Evolutionary conservation across 2,113 vertebrate genomes (phyloP).

Genomic region (Chlorodrepanis virens): DNA sequence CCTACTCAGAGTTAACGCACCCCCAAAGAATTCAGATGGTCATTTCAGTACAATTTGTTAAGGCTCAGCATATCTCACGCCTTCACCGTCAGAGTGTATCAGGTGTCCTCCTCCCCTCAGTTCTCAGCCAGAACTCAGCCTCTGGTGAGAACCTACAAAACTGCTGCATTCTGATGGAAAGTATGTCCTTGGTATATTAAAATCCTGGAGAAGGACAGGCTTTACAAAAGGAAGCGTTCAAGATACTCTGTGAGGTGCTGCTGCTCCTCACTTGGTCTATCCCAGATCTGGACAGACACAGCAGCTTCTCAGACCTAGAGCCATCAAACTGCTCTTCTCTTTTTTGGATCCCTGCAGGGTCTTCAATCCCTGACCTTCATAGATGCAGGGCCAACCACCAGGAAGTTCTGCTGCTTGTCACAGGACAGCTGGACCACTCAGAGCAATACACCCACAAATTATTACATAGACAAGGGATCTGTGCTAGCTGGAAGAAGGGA

Average conservation of each 20-base stretch:
- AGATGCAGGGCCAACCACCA: not conserved
- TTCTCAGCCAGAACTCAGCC: not conserved
- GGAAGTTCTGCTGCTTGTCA: not conserved
- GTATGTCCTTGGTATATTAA: rapidly evolving
- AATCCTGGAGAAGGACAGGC: not conserved
- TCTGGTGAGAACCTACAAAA: not conserved
- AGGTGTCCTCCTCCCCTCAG: not conserved
- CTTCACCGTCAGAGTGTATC: not conserved
- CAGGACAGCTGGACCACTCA: not conserved
- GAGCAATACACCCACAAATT: not conserved
- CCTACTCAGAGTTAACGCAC: not conserved
- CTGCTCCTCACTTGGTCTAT: not conserved
- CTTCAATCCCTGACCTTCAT: not conserved
- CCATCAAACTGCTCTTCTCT: not conserved
- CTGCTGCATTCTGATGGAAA: not conserved
- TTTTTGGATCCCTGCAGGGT: not conserved
- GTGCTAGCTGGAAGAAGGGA: not conserved
- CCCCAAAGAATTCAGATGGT: not conserved
- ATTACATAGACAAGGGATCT: not conserved
- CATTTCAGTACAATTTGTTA: not conserved
- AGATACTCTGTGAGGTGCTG: not conserved
- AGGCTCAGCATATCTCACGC: not conserved
- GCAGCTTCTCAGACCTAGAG: not conserved
- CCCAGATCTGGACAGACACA: not conserved
- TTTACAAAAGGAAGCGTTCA: not conserved